These are phyloP conservation scores for Bibio marci DNA, from an alignment of 2,888 invertebrate species.

Conservation along the genomic window DNA sequence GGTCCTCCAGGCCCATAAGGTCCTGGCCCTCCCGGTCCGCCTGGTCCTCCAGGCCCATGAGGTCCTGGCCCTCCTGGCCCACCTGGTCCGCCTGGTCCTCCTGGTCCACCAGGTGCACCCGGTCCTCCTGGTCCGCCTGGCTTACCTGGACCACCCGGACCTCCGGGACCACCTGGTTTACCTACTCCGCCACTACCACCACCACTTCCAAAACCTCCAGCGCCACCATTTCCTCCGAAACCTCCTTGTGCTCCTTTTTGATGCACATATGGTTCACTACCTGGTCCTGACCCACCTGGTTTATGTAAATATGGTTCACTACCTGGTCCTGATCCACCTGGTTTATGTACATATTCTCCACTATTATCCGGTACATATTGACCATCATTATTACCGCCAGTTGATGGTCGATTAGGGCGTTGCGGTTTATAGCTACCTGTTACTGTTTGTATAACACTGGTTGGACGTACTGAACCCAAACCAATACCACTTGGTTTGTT, in stretches of 20 bases:
- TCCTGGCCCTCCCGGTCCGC: slow-evolving; percentile 2
- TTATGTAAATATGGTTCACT: not conserved
- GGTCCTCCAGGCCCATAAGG: not conserved
- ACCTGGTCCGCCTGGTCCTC: slow-evolving; percentile 13
- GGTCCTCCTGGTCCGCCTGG: slow-evolving; percentile 18
- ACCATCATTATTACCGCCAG: not conserved
- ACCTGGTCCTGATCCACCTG: not conserved
- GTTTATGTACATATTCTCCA: not conserved
- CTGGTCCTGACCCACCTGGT: slow-evolving; percentile 7
- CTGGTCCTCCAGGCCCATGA: slow-evolving; percentile 17
- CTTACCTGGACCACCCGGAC: slow-evolving; percentile 13
- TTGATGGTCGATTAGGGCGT: too few species aligned
- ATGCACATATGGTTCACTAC: not conserved
- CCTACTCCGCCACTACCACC: slow-evolving; percentile 25
- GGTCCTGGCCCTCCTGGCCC: slow-evolving; percentile 7
- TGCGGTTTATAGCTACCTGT: not conserved
- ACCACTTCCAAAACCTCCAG: slow-evolving; percentile 3
- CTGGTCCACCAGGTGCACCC: slow-evolving; percentile 13
- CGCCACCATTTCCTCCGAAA: slow-evolving; percentile 4
- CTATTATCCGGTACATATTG: not conserved
- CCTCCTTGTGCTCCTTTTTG: not conserved
- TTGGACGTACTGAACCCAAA: slow-evolving; percentile 1
- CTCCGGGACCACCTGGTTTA: slow-evolving; percentile 17
- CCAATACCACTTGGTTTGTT: slow-evolving; percentile 1
- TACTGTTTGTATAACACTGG: not conserved